Percentiles rank a stretch among this genome's conserved stretches.
Evolutionary conservation across 2,797 vertebrate species (phyloP).

Genomic region (Discoglossus pictus): DNA sequence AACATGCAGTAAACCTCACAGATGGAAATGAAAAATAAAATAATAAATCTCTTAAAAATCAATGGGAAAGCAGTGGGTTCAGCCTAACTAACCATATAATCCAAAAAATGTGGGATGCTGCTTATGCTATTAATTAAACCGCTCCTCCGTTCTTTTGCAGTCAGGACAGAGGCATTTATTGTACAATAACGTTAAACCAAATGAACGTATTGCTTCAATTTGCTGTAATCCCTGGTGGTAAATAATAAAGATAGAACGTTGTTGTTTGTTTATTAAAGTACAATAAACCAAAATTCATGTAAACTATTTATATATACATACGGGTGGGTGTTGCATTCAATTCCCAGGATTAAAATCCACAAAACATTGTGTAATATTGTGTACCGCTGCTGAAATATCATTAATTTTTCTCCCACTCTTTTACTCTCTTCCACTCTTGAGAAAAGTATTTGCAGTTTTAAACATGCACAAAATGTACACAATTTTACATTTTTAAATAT

Average conservation of each 20-base stretch:
- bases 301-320: neutral
- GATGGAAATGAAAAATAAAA: conserved; percentile 48
- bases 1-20: conserved; percentile 50
- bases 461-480: too few species aligned
- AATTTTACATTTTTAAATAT: too few species aligned
- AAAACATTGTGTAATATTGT: too few species aligned
- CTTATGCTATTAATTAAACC: conserved; percentile 23
- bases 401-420: too few species aligned
- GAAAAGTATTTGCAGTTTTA: too few species aligned
- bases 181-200: neutral
- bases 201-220: conserved; percentile 18
- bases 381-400: too few species aligned
- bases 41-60: conserved; percentile 26
- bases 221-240: conserved; percentile 34
- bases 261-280: conserved; percentile 19
- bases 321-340: too few species aligned
- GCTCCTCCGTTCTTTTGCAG: conserved; percentile 26
- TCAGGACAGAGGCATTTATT: conserved; percentile 11
- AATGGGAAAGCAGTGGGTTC: conserved; percentile 32
- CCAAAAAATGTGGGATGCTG: conserved; percentile 31
- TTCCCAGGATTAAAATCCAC: too few species aligned
- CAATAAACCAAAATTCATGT: conserved; percentile 12
- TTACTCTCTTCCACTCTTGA: too few species aligned
- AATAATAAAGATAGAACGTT: conserved; percentile 38
- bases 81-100: conserved; percentile 32